Evolutionary conservation across 2,797 vertebrate genomes (phyloP).

Genomic region (Distichodus sexfasciatus): DNA sequence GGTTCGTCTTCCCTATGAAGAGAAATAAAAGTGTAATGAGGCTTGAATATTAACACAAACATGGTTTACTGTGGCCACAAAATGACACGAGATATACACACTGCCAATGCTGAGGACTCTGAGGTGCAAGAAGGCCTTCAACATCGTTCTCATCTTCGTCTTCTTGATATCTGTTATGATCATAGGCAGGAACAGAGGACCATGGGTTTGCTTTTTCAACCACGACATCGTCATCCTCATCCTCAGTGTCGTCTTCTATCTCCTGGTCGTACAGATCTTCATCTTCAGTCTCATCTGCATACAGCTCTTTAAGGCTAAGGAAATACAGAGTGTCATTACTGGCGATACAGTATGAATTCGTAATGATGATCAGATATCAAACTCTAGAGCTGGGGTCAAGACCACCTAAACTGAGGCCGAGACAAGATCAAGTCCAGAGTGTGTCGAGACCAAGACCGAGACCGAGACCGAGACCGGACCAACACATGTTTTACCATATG

Average conservation of each 20-base stretch:
- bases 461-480: too few species aligned
- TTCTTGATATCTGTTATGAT: conserved; percentile 23
- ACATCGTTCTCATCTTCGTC: conserved; percentile 59
- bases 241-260: conserved; percentile 30
- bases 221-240: conserved; percentile 43
- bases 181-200: conserved; percentile 35
- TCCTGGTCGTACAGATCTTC: conserved; percentile 22
- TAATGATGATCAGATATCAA: too few species aligned
- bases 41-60: background rate
- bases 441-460: too few species aligned
- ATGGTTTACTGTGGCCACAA: background rate
- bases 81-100: conserved; percentile 42
- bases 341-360: background rate
- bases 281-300: conserved; percentile 43
- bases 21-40: background rate
- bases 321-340: background rate
- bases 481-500: too few species aligned
- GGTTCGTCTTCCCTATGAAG: conserved; percentile 50
- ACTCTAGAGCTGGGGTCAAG: too few species aligned
- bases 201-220: conserved; percentile 31
- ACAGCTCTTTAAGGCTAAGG: conserved; percentile 12
- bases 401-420: too few species aligned
- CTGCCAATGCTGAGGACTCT: conserved; percentile 44
- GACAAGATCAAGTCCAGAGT: too few species aligned
- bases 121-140: conserved; percentile 69